phyloP scores from a whole-genome alignment of 2,888 invertebrate species.

The Notodonta ziczac region DNA sequence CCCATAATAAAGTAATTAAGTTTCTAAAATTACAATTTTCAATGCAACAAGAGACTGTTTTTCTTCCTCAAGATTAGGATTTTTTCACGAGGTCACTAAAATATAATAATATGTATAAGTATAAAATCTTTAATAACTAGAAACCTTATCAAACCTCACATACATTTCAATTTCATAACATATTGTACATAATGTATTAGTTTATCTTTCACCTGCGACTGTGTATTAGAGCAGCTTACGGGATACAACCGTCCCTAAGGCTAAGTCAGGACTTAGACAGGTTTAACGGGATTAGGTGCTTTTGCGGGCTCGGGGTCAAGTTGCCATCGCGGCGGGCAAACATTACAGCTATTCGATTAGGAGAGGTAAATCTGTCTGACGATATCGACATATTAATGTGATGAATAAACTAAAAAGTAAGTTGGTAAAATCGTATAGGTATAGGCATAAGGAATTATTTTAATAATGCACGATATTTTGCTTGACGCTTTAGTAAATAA shows the following conservation, averaged over 20 bases:
- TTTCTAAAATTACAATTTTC: too few species aligned
- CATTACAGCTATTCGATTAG: slow-evolving; percentile 1
- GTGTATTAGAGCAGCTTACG: slow-evolving; percentile 3
- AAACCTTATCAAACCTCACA: too few species aligned
- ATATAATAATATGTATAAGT: too few species aligned
- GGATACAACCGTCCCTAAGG: background rate
- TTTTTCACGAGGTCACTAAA: background rate
- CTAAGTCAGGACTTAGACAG: background rate
- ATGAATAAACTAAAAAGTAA: too few species aligned
- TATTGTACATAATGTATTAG: slow-evolving; percentile 3
- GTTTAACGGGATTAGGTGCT: slow-evolving; percentile 4
- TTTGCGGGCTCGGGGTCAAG: slow-evolving; percentile 4
- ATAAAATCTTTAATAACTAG: too few species aligned
- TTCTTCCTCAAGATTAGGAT: too few species aligned
- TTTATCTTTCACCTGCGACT: background rate
- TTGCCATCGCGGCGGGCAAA: background rate
- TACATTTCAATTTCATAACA: background rate
- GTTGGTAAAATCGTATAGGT: too few species aligned
- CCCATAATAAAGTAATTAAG: too few species aligned
- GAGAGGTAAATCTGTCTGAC: background rate
- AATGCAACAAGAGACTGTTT: too few species aligned
- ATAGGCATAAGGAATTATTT: too few species aligned
- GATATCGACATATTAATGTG: background rate
- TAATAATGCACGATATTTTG: too few species aligned
- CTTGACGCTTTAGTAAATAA: too few species aligned